Base-by-base conservation (phyloP, 2,113 vertebrate species). In the Bolborhynchus lineola region DNA sequence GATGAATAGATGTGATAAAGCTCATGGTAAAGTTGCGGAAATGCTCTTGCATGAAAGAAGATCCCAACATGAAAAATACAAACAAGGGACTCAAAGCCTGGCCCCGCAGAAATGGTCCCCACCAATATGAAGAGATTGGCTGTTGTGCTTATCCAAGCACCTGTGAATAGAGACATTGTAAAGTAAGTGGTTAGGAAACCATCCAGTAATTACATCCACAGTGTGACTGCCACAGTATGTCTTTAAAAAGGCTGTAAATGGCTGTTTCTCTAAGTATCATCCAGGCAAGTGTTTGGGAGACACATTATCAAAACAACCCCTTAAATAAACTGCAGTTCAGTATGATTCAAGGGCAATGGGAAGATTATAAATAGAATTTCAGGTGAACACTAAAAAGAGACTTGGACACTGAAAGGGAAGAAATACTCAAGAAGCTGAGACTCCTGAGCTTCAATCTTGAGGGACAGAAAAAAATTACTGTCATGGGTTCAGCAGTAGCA, bases 111-210 rank as follows among this genome's bases (percentile, higher is more conserved):
- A 72, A 65, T 7, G 25, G 16, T 57, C 46, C n/a, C 24, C 37
- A 6, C 1, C 37, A 18, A 11, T 6, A 9, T 1, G 2, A 75
- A 31, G 10, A n/a, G 39, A 59, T 8, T 39, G 17, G 39, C 35
- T 60, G 23, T 24, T 65, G 37, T 37, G 44, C 28, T 81, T 59
- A 25, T 50, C 59, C 72, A 81, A 50, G 33, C 8, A 24, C 18
- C 46, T 63, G 68, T 31, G 31, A 67, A 4, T 1, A 60, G 31
- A 70, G 49, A 33, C 6, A n/a, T 6, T 77, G 24, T 25, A 59
- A 42, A 23, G 1, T 13, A 35, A 67, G 13, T 17, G 20, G 10
- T 23, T 55, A 35, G 75, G 47, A 74, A 64, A 7, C 29, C 42
- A 31, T 9, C 28, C 23, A 67, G 16, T 19, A 35, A 24, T n/a